A percentile compares a stretch with the other conserved stretches of the same genome.
Conservation (phyloP, 2,888 invertebrate species). For the Campaea margaritaria region DNA sequence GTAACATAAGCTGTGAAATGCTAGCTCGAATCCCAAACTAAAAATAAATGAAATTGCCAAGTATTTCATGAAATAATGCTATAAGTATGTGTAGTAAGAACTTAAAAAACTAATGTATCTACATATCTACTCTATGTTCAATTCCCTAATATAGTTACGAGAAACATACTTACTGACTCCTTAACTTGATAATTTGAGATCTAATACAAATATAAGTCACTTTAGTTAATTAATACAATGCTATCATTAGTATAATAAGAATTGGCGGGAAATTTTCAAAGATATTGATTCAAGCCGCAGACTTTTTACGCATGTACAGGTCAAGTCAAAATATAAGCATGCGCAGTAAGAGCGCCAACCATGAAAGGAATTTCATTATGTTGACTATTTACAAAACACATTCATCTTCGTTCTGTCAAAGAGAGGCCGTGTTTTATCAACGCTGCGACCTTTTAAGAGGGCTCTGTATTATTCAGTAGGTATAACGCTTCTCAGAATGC, state of each 20-base stretch:
- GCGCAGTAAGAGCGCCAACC: conserved; percentile 45
- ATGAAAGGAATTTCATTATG: conserved; percentile 39
- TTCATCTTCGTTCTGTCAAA: conserved; percentile 38
- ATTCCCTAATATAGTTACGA: neutral
- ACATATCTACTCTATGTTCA: neutral
- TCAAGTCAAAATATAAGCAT: conserved; percentile 39
- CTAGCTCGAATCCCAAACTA: conserved; percentile 1
- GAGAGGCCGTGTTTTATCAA: conserved; percentile 19
- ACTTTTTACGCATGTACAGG: conserved; percentile 39
- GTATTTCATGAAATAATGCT: neutral
- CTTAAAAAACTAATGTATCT: too few species aligned
- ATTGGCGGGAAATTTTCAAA: conserved; percentile 49
- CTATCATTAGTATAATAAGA: conserved; percentile 3
- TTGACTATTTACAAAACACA: conserved; percentile 44
- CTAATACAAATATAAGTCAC: conserved; percentile 21
- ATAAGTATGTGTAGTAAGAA: too few species aligned
- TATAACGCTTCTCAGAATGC: conserved; percentile 5
- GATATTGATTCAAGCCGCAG: conserved; percentile 48
- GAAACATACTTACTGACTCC: conserved; percentile 24
- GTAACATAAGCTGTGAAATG: conserved; percentile 29
- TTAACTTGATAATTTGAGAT: conserved; percentile 27
- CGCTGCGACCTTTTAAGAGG: conserved; percentile 18
- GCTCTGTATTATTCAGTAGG: conserved; percentile 7
- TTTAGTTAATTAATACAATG: conserved; percentile 4
- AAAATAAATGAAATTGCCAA: neutral